Base-by-base conservation (phyloP, 1,140 invertebrate genomes). In the Apocrypta bakeri region DNA sequence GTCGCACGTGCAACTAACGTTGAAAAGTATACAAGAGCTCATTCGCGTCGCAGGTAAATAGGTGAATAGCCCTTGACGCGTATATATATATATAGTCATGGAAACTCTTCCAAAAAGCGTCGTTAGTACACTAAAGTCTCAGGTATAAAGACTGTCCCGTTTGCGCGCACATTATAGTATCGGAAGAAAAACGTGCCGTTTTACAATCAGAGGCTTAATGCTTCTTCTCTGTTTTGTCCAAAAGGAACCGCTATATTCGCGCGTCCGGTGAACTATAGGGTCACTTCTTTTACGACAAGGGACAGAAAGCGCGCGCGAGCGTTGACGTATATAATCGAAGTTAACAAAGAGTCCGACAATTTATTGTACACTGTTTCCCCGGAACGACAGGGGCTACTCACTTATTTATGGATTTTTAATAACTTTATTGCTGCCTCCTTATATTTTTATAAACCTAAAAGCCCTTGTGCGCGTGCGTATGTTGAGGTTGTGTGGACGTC, bases 371-470 rank as follows among this genome's bases (percentile, higher is more conserved):
- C 0, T 56, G 2, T n/a, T 66, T 2, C 64, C 40, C 25, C 24
- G 42, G 1, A 8, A 17, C 72, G 63, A 27, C 11, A 1, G 1
- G 48, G 48, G 48, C 48, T 56, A 21, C 48, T 56, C 48, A 56
- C 71, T 75, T 79, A 82, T 82, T 82, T 82, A 82, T 82, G 80
- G 80, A 76, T 82, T 82, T 82, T 82, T 82, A 76, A 66, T 24
- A 27, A 68, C 42, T 82, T 82, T 82, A 82, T 82, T 82, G 80
- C n/a, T n/a, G 31, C 29, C 27, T 69, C n/a, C 63, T 74, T 37
- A 68, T 48, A 81, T 81, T 81, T 81, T 81, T 74, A 69, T 69
- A 76, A 68, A 68, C 17, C 31, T 31, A n/a, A 66, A 66, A 2
- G 12, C 24, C 63, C 9, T 27, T 24, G 27, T 25, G 63, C n/a